phyloP scores from a whole-genome alignment of 2,113 vertebrate species.

The Pelecanoides urinatrix region DNA sequence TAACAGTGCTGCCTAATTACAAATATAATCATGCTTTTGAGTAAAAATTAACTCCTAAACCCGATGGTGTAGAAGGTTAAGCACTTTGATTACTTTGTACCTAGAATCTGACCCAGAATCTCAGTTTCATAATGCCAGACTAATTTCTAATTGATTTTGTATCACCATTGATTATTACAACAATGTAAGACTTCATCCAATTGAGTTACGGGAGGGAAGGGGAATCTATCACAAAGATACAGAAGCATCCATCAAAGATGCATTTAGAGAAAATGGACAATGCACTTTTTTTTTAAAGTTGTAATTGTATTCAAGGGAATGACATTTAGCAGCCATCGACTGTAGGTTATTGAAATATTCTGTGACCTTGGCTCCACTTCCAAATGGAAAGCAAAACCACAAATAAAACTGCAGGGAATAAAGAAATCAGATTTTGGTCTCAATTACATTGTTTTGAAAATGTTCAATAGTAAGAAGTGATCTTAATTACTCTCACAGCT shows the following conservation, averaged over 20 bases:
- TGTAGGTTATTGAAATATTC: conserved; percentile 24
- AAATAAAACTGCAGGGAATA: not conserved
- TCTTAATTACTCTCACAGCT: conserved; percentile 14
- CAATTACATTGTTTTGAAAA: not conserved
- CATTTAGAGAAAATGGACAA: conserved; percentile 45
- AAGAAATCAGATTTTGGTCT: conserved; percentile 24
- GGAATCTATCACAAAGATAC: conserved; percentile 1
- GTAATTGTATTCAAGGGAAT: conserved; percentile 36
- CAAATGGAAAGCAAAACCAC: conserved; percentile 35
- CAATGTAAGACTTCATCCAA: conserved; percentile 21
- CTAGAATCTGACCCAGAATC: conserved; percentile 16
- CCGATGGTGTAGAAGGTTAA: not conserved
- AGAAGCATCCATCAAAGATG: conserved; percentile 48
- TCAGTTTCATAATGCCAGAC: conserved; percentile 3
- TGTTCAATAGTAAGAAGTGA: not conserved
- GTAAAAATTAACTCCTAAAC: not conserved
- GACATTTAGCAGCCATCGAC: conserved; percentile 17
- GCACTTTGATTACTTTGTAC: not conserved
- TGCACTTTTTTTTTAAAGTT: not conserved
- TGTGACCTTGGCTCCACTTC: conserved; percentile 44
- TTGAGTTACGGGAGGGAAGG: not conserved
- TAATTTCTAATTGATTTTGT: conserved; percentile 65
- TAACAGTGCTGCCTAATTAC: not conserved
- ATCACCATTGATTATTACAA: conserved; percentile 55
- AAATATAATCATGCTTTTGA: not conserved